Conservation (phyloP, 2,113 vertebrate species). For the Phaetusa simplex region DNA sequence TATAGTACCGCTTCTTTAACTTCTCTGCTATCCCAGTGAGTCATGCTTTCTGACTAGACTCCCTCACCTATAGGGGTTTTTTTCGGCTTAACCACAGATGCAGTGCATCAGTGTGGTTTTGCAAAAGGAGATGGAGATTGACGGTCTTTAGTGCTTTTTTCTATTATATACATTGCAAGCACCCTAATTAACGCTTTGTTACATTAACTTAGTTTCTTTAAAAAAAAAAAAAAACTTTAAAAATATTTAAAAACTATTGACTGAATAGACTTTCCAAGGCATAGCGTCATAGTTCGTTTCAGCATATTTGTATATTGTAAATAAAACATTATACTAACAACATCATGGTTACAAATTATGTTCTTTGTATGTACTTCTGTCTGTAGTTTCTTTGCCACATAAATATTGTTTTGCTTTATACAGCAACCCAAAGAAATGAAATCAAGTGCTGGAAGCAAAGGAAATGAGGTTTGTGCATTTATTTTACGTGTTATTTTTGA, state of each 20-base stretch:
- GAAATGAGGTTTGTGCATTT: slow-evolving; percentile 85
- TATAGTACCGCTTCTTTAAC: neutral
- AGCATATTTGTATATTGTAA: neutral
- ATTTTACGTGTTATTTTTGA: neutral
- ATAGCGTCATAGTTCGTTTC: neutral
- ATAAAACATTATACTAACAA: neutral
- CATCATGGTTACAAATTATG: neutral
- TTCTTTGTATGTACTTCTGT: neutral
- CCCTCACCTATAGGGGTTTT: neutral
- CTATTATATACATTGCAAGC: neutral
- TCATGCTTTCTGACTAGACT: neutral
- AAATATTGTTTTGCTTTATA: slow-evolving; percentile 62
- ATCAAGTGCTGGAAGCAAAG: slow-evolving; percentile 86
- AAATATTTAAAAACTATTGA: neutral
- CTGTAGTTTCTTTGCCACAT: neutral
- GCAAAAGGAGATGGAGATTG: neutral
- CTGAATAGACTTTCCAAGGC: neutral
- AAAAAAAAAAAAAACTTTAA: neutral
- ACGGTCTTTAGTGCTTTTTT: neutral
- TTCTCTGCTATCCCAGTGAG: neutral
- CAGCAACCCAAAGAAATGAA: slow-evolving; percentile 98
- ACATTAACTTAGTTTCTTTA: neutral
- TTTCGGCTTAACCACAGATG: neutral
- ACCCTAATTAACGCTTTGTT: neutral
- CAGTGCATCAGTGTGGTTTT: neutral